Conservation (phyloP, 2,797 vertebrate genomes). For the Chiroxiphia lanceolata region DNA sequence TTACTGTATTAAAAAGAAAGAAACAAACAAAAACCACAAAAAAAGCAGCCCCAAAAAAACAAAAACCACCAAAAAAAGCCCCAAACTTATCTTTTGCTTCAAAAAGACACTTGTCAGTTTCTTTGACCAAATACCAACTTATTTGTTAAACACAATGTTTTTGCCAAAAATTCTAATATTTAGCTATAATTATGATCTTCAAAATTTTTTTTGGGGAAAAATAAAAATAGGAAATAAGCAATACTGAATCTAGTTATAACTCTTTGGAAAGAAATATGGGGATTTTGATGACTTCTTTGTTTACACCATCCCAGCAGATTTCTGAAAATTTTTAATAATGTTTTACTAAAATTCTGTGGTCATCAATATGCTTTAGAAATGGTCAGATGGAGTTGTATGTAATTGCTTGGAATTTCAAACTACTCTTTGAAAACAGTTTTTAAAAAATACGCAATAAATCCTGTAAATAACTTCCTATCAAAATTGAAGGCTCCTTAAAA, state of each 20-base stretch:
- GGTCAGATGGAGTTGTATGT: background rate
- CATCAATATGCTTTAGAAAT: background rate
- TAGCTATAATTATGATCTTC: background rate
- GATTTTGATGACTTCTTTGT: background rate
- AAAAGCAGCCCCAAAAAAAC: background rate
- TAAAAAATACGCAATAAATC: background rate
- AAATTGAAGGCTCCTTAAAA: background rate
- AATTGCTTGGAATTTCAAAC: background rate
- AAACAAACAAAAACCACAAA: background rate
- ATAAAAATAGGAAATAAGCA: background rate
- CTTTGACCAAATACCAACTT: background rate
- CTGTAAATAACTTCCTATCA: background rate
- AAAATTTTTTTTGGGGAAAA: background rate
- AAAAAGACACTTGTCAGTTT: background rate
- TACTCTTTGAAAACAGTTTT: background rate
- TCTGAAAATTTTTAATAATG: background rate
- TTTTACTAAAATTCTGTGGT: background rate
- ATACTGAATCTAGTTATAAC: background rate
- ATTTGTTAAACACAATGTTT: background rate
- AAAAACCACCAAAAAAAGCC: background rate
- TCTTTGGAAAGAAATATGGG: background rate
- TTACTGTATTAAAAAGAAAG: background rate
- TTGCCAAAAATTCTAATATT: background rate
- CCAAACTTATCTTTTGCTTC: background rate
- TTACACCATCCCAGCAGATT: background rate